A percentile compares a stretch with the other conserved stretches of the same genome.
Evolutionary conservation across 2,113 vertebrate species (phyloP).

Genomic region (Sturnus vulgaris): DNA sequence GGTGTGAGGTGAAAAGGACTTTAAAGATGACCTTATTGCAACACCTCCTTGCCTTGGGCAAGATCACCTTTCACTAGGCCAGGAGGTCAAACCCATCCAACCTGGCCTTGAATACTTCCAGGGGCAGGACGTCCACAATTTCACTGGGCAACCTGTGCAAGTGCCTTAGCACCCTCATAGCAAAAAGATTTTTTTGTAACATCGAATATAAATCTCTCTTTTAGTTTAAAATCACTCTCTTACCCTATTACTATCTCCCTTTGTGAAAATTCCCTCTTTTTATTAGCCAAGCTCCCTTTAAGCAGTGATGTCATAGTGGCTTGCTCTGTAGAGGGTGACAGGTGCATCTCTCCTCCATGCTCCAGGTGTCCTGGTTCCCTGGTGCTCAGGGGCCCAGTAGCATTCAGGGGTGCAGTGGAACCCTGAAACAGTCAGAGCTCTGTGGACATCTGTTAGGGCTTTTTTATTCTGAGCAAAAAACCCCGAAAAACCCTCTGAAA

Average conservation of each 20-base stretch:
- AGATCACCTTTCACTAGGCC: not conserved
- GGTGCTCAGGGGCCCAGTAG: not conserved
- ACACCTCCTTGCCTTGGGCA: not conserved
- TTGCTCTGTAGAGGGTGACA: not conserved
- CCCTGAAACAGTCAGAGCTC: not conserved
- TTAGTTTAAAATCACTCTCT: not conserved
- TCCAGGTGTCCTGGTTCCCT: not conserved
- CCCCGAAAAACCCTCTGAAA: not conserved
- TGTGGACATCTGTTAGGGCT: rapidly evolving
- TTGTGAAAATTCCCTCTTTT: not conserved
- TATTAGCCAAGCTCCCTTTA: not conserved
- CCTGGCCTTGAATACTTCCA: not conserved
- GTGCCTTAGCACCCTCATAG: not conserved
- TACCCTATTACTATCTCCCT: not conserved
- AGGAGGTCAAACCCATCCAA: not conserved
- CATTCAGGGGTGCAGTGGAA: not conserved
- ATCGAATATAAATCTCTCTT: not conserved
- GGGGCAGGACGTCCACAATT: rapidly evolving
- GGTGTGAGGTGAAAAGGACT: not conserved
- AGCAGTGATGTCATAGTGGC: rapidly evolving
- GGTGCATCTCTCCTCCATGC: not conserved
- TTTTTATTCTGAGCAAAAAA: not conserved
- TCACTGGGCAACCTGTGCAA: not conserved
- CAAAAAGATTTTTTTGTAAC: not conserved
- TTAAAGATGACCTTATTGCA: not conserved